A percentile compares a stretch with the other conserved stretches of the same genome.
Conservation (phyloP, 2,888 invertebrate genomes). For the Thysanoteuthis rhombus region DNA sequence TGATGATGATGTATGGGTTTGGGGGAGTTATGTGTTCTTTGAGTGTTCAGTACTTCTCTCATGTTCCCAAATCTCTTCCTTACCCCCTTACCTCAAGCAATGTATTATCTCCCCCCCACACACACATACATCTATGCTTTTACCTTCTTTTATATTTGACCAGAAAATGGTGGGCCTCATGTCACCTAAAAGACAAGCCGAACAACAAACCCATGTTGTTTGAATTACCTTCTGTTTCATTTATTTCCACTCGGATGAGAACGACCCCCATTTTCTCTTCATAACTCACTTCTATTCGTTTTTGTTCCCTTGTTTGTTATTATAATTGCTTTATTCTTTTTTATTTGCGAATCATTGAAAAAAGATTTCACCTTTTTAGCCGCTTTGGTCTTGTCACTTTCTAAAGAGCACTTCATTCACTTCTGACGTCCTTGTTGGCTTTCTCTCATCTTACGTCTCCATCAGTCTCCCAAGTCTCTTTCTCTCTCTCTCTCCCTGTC, state of each 20-base stretch:
- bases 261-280: not conserved
- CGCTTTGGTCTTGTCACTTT: not conserved
- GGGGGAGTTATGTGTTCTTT: too few species aligned
- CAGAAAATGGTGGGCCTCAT: not conserved
- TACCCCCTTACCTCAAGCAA: rapidly evolving
- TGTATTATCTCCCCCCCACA: not conserved
- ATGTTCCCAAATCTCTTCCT: not conserved
- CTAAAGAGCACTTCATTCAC: not conserved
- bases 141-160: not conserved
- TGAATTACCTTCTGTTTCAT: not conserved
- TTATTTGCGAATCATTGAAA: not conserved
- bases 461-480: not conserved
- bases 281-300: not conserved
- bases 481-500: not conserved
- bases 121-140: not conserved
- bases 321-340: not conserved
- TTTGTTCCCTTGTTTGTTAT: too few species aligned
- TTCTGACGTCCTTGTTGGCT: not conserved
- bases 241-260: not conserved
- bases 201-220: not conserved
- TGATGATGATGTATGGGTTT: too few species aligned
- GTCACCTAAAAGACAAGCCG: not conserved
- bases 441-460: not conserved
- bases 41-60: too few species aligned
- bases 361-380: not conserved